Evolutionary conservation across 2,113 vertebrate genomes (phyloP), one percentile per base, ranked within the genome.

Genomic region (Atlantisia rogersi): DNA sequence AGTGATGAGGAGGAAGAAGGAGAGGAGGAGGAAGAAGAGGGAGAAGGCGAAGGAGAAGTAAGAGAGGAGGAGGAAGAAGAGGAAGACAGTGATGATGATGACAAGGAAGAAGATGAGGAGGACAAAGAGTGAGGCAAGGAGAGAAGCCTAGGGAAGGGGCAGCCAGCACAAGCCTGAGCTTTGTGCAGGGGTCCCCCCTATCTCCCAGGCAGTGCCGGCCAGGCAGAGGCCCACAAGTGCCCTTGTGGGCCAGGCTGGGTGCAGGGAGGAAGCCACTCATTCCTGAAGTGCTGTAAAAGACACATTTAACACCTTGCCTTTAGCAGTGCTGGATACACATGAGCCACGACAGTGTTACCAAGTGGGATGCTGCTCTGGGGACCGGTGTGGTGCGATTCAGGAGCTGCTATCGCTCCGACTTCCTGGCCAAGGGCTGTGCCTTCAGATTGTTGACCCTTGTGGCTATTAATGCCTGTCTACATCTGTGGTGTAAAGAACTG

Each of bases 201-300:
- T 46, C 5, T 26, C 29, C 3, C 32, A 29, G 9, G 44, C 10
- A 55, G 29, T 39, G 8, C 32, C 14, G 50, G 40, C 35, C 11
- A 0, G 18, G 63, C 22, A 48, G 22, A 16, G 60, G 24, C 16
- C 53, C 1, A 0, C 4, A 25, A 40, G 16, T n/a, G 22, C 5
- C 25, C 39, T 40, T 0, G 0, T 5, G 0, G 5, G 20, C 18
- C 24, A 4, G 39, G 9, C 26, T 0, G 9, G 18, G 18, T 29
- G n/a, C 1, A 2, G n/a, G 48, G 39, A 14, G 16, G 24, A 35
- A 29, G 26, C 31, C 15, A 5, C 53, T 59, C 18, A 2, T 55
- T 90, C 58, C 63, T 19, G 37, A 50, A 32, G n/a, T 1, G 1
- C 31, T 18, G 0, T 46, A 12, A 22, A 21, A 35, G 42, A 39